Evolutionary conservation across 2,113 vertebrate genomes (phyloP).

Genomic region (Formicarius rufipectus): DNA sequence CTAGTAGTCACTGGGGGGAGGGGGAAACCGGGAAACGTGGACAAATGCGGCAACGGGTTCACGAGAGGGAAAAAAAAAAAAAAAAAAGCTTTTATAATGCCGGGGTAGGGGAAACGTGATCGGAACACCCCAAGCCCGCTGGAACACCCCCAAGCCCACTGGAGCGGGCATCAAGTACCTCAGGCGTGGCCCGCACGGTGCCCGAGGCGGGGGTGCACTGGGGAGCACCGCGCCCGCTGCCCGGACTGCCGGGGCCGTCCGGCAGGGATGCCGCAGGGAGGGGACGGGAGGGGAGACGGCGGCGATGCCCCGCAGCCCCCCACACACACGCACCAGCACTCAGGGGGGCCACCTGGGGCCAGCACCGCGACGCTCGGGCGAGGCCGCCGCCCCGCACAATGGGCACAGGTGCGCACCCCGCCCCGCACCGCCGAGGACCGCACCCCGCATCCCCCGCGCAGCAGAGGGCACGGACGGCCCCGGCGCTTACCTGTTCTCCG

Average conservation of each 20-base stretch:
- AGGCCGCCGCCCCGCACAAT: constrained; percentile 18
- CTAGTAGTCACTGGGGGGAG: neutral
- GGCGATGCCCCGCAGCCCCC: neutral
- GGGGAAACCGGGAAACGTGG: neutral
- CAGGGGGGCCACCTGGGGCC: too few relatives aligned
- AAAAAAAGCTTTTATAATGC: neutral
- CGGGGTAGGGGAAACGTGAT: neutral
- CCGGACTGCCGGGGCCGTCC: neutral
- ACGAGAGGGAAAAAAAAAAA: too few relatives aligned
- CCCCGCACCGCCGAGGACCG: neutral
- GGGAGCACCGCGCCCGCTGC: neutral
- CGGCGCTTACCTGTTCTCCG: constrained; percentile 6
- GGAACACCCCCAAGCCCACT: too few relatives aligned
- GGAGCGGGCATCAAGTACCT: neutral
- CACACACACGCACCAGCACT: neutral
- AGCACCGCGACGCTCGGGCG: neutral
- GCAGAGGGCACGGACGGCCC: neutral
- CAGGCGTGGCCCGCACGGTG: neutral
- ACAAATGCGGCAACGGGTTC: neutral
- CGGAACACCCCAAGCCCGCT: neutral
- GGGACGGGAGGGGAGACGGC: neutral
- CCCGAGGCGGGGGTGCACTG: neutral
- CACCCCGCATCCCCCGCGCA: neutral
- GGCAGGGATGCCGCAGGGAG: neutral
- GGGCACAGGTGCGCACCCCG: neutral